Conservation (phyloP, 2,888 invertebrate species). For the Melanchra persicariae region DNA sequence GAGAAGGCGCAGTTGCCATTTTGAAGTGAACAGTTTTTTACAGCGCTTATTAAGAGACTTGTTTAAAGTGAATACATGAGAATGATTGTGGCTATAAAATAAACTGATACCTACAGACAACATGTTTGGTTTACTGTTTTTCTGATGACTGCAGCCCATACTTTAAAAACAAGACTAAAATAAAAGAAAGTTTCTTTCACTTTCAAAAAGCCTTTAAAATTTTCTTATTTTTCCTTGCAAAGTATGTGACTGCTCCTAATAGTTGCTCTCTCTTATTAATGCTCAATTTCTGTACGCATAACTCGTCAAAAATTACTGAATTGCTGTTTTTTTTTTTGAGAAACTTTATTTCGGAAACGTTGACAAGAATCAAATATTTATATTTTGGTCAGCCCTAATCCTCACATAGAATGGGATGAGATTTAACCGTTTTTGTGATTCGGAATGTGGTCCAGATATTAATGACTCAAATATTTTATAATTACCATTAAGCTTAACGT, state of each 20-base stretch:
- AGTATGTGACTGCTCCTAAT: not conserved
- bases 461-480: slow-evolving; percentile 64
- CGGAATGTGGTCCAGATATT: slow-evolving; percentile 65
- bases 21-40: no score
- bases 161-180: no score
- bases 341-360: not conserved
- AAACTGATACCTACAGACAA: not conserved
- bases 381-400: slow-evolving; percentile 48
- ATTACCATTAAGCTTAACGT: slow-evolving; percentile 47
- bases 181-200: not conserved
- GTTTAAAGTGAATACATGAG: no score
- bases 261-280: not conserved
- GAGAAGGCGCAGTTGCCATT: no score
- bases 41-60: no score
- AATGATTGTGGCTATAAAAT: no score
- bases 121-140: not conserved
- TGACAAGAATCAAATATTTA: not conserved
- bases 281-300: no score
- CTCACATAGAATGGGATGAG: slow-evolving; percentile 22
- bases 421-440: slow-evolving; percentile 45
- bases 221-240: not conserved
- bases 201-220: not conserved
- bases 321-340: no score
- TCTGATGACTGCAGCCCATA: no score
- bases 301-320: no score